Conservation (phyloP, 2,888 invertebrate genomes). For the Lomographa bimaculata region DNA sequence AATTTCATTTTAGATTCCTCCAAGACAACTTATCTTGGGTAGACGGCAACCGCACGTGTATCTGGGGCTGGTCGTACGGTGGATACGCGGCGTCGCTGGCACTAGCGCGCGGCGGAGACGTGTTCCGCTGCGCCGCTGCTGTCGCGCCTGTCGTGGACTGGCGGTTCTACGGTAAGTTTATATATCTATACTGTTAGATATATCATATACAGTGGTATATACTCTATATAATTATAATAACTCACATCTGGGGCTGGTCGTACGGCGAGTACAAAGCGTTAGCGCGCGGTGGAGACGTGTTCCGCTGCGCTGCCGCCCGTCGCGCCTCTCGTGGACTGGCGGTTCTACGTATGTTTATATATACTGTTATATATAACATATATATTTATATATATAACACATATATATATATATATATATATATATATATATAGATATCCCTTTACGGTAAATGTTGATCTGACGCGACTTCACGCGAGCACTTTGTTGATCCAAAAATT, state of each 20-base stretch:
- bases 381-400: too few relatives aligned
- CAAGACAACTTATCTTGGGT: conserved; percentile 88
- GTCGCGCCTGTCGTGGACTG: conserved; percentile 99
- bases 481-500: too few relatives aligned
- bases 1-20: conserved; percentile 82
- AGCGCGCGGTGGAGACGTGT: conserved; percentile 90
- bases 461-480: too few relatives aligned
- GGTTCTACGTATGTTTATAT: too few relatives aligned
- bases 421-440: too few relatives aligned
- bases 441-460: too few relatives aligned
- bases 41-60: conserved; percentile 91
- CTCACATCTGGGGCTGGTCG: conserved; percentile 99
- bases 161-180: conserved; percentile 92
- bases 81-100: conserved; percentile 96
- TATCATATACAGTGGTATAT: too few relatives aligned
- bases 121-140: conserved; percentile 96
- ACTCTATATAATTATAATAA: too few relatives aligned
- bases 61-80: conserved; percentile 99
- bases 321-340: conserved; percentile 98
- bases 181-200: too few relatives aligned
- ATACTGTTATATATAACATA: too few relatives aligned
- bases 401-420: too few relatives aligned
- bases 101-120: conserved; percentile 89
- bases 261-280: conserved; percentile 98
- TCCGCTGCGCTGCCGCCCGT: conserved; percentile 97